These are phyloP conservation scores for Arvicanthis niloticus DNA, from an alignment of 2,113 vertebrate genomes.

Conservation along the genomic window DNA sequence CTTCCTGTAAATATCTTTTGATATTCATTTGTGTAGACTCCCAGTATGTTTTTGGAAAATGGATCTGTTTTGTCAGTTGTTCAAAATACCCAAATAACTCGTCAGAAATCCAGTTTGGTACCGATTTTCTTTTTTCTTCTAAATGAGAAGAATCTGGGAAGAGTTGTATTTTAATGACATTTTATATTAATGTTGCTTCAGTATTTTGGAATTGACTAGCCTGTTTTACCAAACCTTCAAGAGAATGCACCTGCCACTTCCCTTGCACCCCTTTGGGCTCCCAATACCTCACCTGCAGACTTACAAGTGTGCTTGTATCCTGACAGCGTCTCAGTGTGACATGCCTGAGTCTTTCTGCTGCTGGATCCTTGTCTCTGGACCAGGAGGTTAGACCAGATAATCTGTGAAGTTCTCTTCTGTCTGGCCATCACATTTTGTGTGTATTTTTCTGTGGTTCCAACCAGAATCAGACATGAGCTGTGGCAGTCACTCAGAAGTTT, in stretches of 20 bases:
- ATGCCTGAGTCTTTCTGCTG: neutral
- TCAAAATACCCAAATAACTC: neutral
- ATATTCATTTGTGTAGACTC: conserved; percentile 65
- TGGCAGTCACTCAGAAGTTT: neutral
- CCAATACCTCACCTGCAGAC: neutral
- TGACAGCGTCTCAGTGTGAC: neutral
- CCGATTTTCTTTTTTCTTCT: conserved; percentile 36
- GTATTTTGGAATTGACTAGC: neutral
- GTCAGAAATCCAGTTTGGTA: conserved; percentile 30
- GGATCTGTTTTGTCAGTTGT: conserved; percentile 38
- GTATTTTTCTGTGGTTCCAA: conserved; percentile 3
- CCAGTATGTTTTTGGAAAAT: conserved; percentile 69
- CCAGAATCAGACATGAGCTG: neutral
- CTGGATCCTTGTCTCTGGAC: neutral
- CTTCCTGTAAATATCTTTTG: conserved; percentile 77
- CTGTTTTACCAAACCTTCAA: conserved; percentile 18
- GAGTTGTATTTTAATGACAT: neutral
- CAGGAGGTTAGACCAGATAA: neutral
- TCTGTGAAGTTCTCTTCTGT: neutral
- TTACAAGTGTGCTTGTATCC: neutral
- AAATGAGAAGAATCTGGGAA: neutral
- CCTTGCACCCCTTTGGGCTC: neutral
- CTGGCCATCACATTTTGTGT: neutral
- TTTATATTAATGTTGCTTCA: conserved; percentile 38
- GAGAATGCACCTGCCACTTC: conserved; percentile 51